Evolutionary conservation across 2,888 invertebrate genomes (phyloP).

Genomic region (Lithophane semibrunnea): DNA sequence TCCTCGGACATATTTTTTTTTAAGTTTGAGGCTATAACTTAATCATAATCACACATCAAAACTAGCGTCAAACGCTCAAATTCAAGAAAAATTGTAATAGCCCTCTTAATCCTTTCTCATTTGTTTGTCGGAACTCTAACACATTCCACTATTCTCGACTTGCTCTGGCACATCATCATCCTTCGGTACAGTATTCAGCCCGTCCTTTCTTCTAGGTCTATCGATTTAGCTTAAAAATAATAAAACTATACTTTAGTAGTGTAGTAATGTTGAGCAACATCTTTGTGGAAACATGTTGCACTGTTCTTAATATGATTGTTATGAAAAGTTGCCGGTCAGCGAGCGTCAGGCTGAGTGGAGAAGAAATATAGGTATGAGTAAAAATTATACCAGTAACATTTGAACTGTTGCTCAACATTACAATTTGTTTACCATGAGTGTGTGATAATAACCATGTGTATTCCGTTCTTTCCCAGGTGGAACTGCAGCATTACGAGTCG

Average conservation of each 20-base stretch:
- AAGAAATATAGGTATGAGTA: neutral
- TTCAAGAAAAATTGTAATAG: too few species aligned
- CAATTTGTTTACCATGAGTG: neutral
- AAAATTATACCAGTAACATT: neutral
- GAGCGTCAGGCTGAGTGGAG: too few species aligned
- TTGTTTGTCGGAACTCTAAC: neutral
- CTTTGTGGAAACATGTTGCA: neutral
- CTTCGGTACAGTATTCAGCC: neutral
- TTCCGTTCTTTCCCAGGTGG: constrained; percentile 89
- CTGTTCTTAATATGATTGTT: too few species aligned
- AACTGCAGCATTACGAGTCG: constrained; percentile 96
- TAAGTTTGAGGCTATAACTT: too few species aligned
- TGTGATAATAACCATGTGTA: neutral
- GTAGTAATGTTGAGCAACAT: neutral
- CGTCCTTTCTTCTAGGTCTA: neutral
- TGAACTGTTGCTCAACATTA: neutral
- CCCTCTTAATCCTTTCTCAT: neutral
- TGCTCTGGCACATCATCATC: neutral
- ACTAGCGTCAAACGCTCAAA: too few species aligned
- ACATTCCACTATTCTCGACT: neutral
- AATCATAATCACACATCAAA: too few species aligned
- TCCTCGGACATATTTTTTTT: too few species aligned
- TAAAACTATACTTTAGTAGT: too few species aligned
- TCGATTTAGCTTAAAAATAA: too few species aligned
- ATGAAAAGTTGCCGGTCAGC: neutral